Base-by-base conservation (phyloP, 2,797 vertebrate species). In the Sebastes oblongus region DNA sequence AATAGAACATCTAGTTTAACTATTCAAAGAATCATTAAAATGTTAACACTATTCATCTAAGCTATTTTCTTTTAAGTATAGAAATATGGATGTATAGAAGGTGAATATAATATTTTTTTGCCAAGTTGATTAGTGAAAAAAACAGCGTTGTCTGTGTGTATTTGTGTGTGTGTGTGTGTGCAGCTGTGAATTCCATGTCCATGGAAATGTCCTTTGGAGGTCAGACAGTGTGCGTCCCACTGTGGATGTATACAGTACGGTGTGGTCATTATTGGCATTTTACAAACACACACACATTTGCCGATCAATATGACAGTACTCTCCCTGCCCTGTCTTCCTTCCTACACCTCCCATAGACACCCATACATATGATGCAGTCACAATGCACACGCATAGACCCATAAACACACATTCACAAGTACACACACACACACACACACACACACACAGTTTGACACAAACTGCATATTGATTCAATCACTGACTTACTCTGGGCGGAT, bases 391-490 rank as follows among this genome's bases (percentile, higher is more conserved):
- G n/a, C 27, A 56, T 6, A n/a, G 46, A 69, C 22, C 8, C 60
- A 36, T 62, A 13, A 84, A 58, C n/a, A 50, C 59, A 71, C 62
- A 67, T 16, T 14, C 22, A 50, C 6, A 55, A 5, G 11, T 11
- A 64, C 20, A 69, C 46, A 39, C 59, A 72, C 0, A 34, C 27
- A 69, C 46, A 39, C 59, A 72, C 0, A 34, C 27, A 27, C 27
- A 27, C 27, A 27, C 61, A 67, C 0, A 42, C 62, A 77, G 25
- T 78, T 69, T 74, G 55, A 82, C 72, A 62, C 77, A 77, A 82
- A 81, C 74, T 58, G 34, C 64, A 50, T 75, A 85, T 89, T 83
- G 88, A 92, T 91, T 93, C 73, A 83, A 90, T 64, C 80, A 77
- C 54, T 68, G 29, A 84, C 71, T 84, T 70, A 80, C 73, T 80